Conservation (phyloP, 2,113 vertebrate genomes). For the Megalops atlanticus region DNA sequence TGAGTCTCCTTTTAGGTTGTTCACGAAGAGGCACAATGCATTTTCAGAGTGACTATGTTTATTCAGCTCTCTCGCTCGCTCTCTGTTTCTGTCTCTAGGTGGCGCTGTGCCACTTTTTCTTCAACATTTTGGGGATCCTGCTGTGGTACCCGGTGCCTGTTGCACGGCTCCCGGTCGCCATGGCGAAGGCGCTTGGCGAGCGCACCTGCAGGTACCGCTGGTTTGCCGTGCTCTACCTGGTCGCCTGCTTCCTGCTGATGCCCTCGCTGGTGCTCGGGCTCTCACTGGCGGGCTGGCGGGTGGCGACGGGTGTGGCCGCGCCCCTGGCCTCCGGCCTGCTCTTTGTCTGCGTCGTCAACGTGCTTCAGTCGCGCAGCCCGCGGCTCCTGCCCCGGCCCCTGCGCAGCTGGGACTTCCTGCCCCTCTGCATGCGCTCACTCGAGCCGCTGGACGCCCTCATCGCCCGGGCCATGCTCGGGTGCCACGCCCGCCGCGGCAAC, state of each 20-base stretch:
- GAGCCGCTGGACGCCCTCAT: conserved; percentile 79
- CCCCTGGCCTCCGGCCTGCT: conserved; percentile 70
- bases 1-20: neutral
- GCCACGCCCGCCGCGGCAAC: conserved; percentile 43
- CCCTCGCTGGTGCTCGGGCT: conserved; percentile 79
- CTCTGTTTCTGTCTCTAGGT: conserved; percentile 61
- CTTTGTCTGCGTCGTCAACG: conserved; percentile 67
- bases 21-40: too few species aligned
- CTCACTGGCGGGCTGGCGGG: conserved; percentile 82
- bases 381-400: conserved; percentile 72
- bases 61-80: neutral
- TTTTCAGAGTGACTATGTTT: neutral
- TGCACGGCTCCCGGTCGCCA: conserved; percentile 79
- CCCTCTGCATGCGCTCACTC: conserved; percentile 81
- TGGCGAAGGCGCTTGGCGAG: conserved; percentile 78
- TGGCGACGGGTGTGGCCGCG: conserved; percentile 72
- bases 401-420: conserved; percentile 83
- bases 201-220: conserved; percentile 81
- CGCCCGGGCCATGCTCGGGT: conserved; percentile 68
- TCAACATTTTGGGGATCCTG: conserved; percentile 85
- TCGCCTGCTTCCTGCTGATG: conserved; percentile 81
- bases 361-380: conserved; percentile 71
- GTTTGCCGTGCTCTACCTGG: conserved; percentile 84
- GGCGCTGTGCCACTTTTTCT: conserved; percentile 87
- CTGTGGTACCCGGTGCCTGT: conserved; percentile 83